Conservation (phyloP, 2,888 invertebrate species). For the Stenotaenia linearis region DNA sequence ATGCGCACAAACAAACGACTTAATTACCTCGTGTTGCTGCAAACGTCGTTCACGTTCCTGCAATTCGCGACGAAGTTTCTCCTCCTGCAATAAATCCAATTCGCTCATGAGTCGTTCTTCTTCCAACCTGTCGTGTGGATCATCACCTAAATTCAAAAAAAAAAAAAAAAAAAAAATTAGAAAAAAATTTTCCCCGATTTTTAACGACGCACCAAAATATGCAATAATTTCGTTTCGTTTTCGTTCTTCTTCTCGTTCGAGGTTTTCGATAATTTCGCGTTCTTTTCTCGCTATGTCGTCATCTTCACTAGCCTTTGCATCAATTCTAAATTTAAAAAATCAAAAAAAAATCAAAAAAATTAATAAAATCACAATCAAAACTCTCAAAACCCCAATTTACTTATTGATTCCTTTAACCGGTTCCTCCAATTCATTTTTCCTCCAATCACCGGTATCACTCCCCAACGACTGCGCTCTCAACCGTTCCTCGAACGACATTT, state of each 20-base stretch:
- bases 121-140: conserved; percentile 32
- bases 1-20: too few relatives aligned
- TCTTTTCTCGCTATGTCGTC: conserved; percentile 66
- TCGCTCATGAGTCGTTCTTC: conserved; percentile 32
- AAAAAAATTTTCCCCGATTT: too few relatives aligned
- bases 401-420: conserved; percentile 46
- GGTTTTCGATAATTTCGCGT: conserved; percentile 59
- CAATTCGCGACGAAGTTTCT: background rate
- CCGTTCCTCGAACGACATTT: conserved; percentile 49
- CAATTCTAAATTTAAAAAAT: too few relatives aligned
- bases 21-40: background rate
- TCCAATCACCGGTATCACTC: background rate
- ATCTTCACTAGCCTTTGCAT: conserved; percentile 44
- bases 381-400: too few relatives aligned
- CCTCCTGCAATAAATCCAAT: too few relatives aligned
- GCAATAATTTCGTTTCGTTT: conserved; percentile 4
- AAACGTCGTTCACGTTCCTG: conserved; percentile 35
- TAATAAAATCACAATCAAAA: too few relatives aligned
- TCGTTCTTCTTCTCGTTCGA: conserved; percentile 57
- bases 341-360: too few relatives aligned
- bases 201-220: too few relatives aligned
- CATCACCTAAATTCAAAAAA: conserved; percentile 31
- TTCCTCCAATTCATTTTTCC: conserved; percentile 39
- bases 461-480: background rate
- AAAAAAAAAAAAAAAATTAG: too few relatives aligned